Conservation (phyloP, 2,888 invertebrate genomes). For the Sphinx pinastri region DNA sequence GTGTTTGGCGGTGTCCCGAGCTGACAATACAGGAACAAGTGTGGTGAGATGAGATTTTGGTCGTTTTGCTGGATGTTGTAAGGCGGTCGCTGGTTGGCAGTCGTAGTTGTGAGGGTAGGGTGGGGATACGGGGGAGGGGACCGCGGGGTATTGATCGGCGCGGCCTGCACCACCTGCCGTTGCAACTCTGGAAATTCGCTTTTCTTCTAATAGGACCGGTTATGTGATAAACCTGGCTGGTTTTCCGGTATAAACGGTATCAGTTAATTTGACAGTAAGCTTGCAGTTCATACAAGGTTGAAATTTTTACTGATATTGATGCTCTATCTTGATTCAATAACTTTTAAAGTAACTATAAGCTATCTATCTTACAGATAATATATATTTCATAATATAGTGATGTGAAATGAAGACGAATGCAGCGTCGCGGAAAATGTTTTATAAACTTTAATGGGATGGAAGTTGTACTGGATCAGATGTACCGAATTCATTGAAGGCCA, state of each 20-base stretch:
- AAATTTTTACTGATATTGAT: too few relatives aligned
- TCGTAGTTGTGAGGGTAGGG: slow-evolving; percentile 17
- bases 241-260: slow-evolving; percentile 21
- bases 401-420: too few relatives aligned
- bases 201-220: slow-evolving; percentile 37
- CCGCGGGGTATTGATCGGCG: slow-evolving; percentile 66
- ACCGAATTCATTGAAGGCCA: too few relatives aligned
- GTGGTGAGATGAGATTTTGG: not conserved
- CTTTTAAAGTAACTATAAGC: too few relatives aligned
- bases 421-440: too few relatives aligned
- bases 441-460: too few relatives aligned
- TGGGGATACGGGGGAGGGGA: slow-evolving; percentile 33
- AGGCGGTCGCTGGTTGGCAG: slow-evolving; percentile 20
- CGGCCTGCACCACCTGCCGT: slow-evolving; percentile 66
- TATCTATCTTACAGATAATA: too few relatives aligned
- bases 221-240: slow-evolving; percentile 31
- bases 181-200: slow-evolving; percentile 60
- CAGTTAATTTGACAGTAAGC: not conserved
- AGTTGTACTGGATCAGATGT: too few relatives aligned
- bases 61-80: slow-evolving; percentile 1
- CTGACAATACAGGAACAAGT: not conserved
- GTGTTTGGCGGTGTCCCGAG: too few relatives aligned
- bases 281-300: not conserved
- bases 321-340: too few relatives aligned
- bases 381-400: too few relatives aligned